Conservation (phyloP, 2,888 invertebrate species). For the Bombylius discolor region DNA sequence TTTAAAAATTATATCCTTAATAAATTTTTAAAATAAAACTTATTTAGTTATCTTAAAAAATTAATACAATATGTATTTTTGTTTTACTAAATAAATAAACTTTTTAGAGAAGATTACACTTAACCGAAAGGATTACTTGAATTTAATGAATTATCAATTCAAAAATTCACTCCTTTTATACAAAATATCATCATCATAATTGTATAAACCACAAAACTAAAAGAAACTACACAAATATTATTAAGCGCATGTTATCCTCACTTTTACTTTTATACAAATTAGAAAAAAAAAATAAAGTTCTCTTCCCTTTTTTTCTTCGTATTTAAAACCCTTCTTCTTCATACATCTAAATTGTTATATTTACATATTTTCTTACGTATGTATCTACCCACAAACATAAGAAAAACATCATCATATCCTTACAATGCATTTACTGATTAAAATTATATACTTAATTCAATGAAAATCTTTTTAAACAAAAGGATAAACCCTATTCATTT, state of each 20-base stretch:
- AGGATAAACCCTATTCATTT: not conserved
- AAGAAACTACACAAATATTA: not conserved
- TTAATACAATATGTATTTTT: too few relatives aligned
- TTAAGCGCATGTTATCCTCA: not conserved
- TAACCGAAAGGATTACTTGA: not conserved
- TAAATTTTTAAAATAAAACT: too few relatives aligned
- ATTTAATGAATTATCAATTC: not conserved
- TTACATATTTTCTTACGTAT: not conserved
- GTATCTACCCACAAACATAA: slow-evolving; percentile 5
- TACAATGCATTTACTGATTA: slow-evolving; percentile 37
- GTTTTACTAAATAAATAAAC: too few relatives aligned
- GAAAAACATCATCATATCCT: not conserved
- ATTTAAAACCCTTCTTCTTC: too few relatives aligned
- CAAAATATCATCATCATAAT: not conserved
- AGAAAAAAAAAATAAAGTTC: too few relatives aligned
- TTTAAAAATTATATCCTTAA: too few relatives aligned
- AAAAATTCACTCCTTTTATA: not conserved
- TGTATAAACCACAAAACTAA: too few relatives aligned
- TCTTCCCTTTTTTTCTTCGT: too few relatives aligned
- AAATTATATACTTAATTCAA: slow-evolving; percentile 23
- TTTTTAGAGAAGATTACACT: not conserved
- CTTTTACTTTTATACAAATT: not conserved
- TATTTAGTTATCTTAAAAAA: too few relatives aligned
- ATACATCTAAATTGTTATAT: not conserved
- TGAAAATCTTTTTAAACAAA: slow-evolving; percentile 2